Evolutionary conservation across 30 jellyfish, hydroid and myxozoan species (phyloP).

Genomic region (Pseudorhiza aurosa): DNA sequence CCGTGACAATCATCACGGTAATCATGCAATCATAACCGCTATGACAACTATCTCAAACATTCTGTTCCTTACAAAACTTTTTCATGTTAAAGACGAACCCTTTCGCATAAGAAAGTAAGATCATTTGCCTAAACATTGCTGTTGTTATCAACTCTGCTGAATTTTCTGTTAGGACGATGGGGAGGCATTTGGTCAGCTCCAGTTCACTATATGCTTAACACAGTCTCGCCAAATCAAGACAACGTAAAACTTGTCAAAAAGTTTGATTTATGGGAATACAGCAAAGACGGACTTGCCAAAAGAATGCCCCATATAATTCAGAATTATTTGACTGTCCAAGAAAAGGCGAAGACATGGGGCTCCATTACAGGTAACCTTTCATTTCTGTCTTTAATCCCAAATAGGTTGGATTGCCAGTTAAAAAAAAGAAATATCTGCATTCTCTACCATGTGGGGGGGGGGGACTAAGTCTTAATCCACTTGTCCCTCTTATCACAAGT

Average conservation of each 20-base stretch:
- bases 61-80: too few relatives aligned
- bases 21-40: too few relatives aligned
- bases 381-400: background rate
- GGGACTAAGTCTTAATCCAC: too few relatives aligned
- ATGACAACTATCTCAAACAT: too few relatives aligned
- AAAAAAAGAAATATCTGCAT: background rate
- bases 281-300: background rate
- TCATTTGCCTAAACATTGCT: too few relatives aligned
- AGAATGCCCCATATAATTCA: constrained; percentile 52
- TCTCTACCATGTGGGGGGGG: too few relatives aligned
- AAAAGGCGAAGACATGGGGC: constrained; percentile 10
- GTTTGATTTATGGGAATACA: constrained; percentile 51
- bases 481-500: too few relatives aligned
- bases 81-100: too few relatives aligned
- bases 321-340: constrained; percentile 19
- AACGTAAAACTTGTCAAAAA: constrained; percentile 53
- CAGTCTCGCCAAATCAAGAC: constrained; percentile 30
- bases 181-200: constrained; percentile 82
- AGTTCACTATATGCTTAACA: constrained; percentile 5
- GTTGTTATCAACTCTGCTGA: too few relatives aligned
- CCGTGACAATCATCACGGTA: too few relatives aligned
- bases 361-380: constrained; percentile 38
- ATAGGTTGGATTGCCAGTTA: too few relatives aligned
- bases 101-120: too few relatives aligned
- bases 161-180: constrained; percentile 35